phyloP scores from a whole-genome alignment of 1,140 invertebrate genomes.

The Calliopsis andreniformis region DNA sequence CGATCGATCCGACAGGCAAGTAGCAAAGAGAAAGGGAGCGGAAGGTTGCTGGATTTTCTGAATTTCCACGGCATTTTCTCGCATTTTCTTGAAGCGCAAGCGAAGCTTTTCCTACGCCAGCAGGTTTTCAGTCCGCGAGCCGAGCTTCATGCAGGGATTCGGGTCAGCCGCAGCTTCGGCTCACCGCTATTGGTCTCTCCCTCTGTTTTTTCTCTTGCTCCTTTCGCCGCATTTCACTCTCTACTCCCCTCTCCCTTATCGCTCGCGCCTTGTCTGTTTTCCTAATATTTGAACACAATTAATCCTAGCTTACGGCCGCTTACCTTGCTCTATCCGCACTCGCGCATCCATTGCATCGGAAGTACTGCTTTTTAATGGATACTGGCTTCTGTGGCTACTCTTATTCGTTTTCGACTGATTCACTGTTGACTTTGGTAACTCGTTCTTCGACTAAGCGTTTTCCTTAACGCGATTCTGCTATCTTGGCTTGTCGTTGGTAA shows the following conservation, averaged over 20 bases:
- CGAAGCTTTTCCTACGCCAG: slow-evolving; percentile 76
- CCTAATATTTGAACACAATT: slow-evolving; percentile 79
- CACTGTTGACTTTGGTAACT: neutral
- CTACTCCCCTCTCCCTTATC: slow-evolving; percentile 16
- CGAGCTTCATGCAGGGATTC: slow-evolving; percentile 67
- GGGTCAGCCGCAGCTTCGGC: slow-evolving; percentile 63
- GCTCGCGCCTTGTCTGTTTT: slow-evolving; percentile 32
- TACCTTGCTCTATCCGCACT: slow-evolving; percentile 35
- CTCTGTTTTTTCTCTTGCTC: slow-evolving; percentile 30
- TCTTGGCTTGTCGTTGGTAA: too few relatives aligned
- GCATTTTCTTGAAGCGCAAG: slow-evolving; percentile 73
- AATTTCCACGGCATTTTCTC: slow-evolving; percentile 74
- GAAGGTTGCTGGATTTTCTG: slow-evolving; percentile 56
- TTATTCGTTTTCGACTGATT: neutral
- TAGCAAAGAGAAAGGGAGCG: slow-evolving; percentile 7
- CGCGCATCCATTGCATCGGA: slow-evolving; percentile 34
- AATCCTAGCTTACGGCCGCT: slow-evolving; percentile 68
- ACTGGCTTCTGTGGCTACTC: slow-evolving; percentile 15
- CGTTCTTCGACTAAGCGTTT: neutral
- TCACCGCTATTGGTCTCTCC: slow-evolving; percentile 29
- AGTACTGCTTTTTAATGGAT: slow-evolving; percentile 21
- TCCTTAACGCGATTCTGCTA: too few relatives aligned
- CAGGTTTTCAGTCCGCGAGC: slow-evolving; percentile 74
- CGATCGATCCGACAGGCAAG: slow-evolving; percentile 27
- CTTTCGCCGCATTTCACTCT: slow-evolving; percentile 1